Percentiles rank a stretch among this genome's conserved stretches.
phyloP scores from a whole-genome alignment of 1,140 invertebrate species.

The Hypothenemus hampei region DNA sequence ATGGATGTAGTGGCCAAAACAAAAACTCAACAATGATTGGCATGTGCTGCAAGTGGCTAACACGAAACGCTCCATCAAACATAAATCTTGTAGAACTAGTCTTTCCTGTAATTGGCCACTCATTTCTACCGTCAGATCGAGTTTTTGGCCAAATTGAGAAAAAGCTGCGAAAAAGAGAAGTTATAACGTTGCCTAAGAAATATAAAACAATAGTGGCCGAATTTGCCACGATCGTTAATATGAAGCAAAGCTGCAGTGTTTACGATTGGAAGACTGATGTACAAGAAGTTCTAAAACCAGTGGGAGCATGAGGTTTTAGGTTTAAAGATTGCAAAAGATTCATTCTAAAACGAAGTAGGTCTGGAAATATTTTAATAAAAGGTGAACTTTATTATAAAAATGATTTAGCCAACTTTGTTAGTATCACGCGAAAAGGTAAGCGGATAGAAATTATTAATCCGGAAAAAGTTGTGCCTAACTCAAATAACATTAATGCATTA shows the following conservation, averaged over 20 bases:
- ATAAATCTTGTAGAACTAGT: constrained; percentile 28
- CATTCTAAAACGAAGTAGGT: neutral
- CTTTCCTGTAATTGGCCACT: constrained; percentile 39
- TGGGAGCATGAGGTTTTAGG: neutral
- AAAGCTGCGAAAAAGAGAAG: constrained; percentile 7
- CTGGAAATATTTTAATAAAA: neutral
- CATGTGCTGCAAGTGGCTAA: constrained; percentile 29
- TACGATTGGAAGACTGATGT: neutral
- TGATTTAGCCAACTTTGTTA: too few species aligned
- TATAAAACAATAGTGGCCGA: neutral
- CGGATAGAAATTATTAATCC: too few species aligned
- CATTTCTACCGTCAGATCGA: constrained; percentile 38
- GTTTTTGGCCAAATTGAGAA: constrained; percentile 35
- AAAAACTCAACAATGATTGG: constrained; percentile 29
- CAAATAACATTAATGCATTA: too few species aligned
- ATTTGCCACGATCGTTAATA: neutral
- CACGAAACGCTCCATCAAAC: constrained; percentile 6
- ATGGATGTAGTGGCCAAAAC: constrained; percentile 35
- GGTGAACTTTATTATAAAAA: too few species aligned
- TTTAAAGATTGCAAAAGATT: neutral
- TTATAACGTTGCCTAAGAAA: neutral
- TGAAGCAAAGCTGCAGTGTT: neutral
- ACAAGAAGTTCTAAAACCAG: neutral
- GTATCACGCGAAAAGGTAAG: too few species aligned
- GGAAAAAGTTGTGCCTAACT: too few species aligned